These are phyloP conservation scores for Lobophora halterata DNA, from an alignment of 2,888 invertebrate species.

Conservation along the genomic window DNA sequence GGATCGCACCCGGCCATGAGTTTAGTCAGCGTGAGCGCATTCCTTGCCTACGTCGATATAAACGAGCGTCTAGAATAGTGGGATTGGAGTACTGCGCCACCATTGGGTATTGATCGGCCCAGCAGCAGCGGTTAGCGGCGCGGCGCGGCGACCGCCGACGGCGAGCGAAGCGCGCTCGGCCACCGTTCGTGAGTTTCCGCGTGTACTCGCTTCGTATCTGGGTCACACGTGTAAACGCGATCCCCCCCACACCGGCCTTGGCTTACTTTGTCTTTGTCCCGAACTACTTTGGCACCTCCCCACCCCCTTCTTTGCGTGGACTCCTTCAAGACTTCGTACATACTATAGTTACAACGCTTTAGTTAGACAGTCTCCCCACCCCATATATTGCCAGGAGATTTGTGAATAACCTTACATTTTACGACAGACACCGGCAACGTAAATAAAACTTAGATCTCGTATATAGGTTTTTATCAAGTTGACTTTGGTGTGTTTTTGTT, in stretches of 20 bases:
- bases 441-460: constrained; percentile 4
- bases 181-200: constrained; percentile 58
- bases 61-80: constrained; percentile 30
- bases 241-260: constrained; percentile 77
- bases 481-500: constrained; percentile 8
- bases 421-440: constrained; percentile 9
- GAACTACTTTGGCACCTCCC: constrained; percentile 69
- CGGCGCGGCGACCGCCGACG: constrained; percentile 35
- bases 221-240: constrained; percentile 80
- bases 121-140: too few relatives aligned
- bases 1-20: constrained; percentile 21
- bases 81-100: too few relatives aligned
- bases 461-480: background rate
- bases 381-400: background rate
- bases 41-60: constrained; percentile 22
- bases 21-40: constrained; percentile 34
- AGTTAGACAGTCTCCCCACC: too few relatives aligned
- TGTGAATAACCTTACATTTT: constrained; percentile 1
- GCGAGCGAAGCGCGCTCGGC: constrained; percentile 45
- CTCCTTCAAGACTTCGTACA: too few relatives aligned
- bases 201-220: constrained; percentile 63
- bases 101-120: too few relatives aligned
- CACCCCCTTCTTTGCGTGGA: constrained; percentile 55
- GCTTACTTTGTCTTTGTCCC: constrained; percentile 75
- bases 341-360: too few relatives aligned